Percentiles rank a stretch among this genome's conserved stretches.
phyloP scores from a whole-genome alignment of 2,888 invertebrate species.

The Lasioglossum marginatum region DNA sequence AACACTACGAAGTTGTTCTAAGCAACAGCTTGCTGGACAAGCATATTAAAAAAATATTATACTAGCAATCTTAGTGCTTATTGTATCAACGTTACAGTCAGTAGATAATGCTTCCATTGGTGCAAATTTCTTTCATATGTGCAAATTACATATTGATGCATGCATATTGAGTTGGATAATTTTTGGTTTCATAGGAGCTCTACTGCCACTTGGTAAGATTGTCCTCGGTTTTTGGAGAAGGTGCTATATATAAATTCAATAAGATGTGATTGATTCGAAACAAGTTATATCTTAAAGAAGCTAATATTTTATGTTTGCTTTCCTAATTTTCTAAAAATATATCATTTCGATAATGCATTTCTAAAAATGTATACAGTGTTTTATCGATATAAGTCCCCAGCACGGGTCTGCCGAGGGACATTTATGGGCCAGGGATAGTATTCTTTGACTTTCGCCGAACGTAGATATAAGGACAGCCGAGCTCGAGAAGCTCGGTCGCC shows the following conservation, averaged over 20 bases:
- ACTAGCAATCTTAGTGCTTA: constrained; percentile 6
- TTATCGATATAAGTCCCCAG: no score
- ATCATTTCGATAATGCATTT: not conserved
- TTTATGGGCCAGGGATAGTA: no score
- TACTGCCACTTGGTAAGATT: constrained; percentile 63
- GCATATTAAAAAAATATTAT: constrained; percentile 22
- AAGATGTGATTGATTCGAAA: not conserved
- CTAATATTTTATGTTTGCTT: not conserved
- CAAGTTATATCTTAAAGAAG: not conserved
- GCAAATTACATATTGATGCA: not conserved
- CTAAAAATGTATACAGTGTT: not conserved
- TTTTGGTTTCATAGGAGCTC: constrained; percentile 24
- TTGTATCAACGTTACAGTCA: constrained; percentile 23
- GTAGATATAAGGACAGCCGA: no score
- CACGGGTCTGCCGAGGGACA: no score
- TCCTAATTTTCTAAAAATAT: not conserved
- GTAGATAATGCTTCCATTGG: constrained; percentile 28
- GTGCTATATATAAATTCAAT: constrained; percentile 21
- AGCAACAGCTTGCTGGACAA: constrained; percentile 55
- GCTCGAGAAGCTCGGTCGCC: no score
- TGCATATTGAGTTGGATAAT: constrained; percentile 30
- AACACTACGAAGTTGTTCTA: constrained; percentile 27
- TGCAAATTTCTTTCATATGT: constrained; percentile 16
- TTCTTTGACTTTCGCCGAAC: no score
- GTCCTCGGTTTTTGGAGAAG: constrained; percentile 1